Base-by-base conservation (phyloP, 1,140 invertebrate species). In the Trissolcus basalis region DNA sequence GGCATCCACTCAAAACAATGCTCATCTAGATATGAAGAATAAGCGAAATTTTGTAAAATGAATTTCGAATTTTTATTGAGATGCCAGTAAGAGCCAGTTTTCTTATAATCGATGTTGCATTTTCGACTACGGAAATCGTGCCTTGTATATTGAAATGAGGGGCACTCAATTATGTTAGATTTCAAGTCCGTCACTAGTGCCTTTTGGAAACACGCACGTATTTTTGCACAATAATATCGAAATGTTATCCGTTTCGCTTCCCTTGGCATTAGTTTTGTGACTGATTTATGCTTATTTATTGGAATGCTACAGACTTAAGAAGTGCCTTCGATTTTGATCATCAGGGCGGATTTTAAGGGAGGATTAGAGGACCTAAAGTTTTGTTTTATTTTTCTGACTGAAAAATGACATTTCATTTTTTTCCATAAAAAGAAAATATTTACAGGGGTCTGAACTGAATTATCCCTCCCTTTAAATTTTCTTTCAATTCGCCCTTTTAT, bases 61-160 rank as follows among this genome's bases (percentile, higher is more conserved):
- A 27, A 27, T 27, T 27, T 27, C 6, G 19, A 3, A 27, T 55
- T 71, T 76, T 73, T 67, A 85, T 84, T 75, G 75, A 82, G 79
- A 85, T 86, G 85, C 84, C 85, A 86, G 83, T 86, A 83, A 82
- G 80, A 85, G 83, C 83, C 83, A 83, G 85, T 87, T 82, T 81
- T 77, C 70, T 60, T 16, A 16, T 12, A 51, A 33, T 15, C 48
- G 13, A 59, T 65, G 79, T 80, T 81, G 72, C 80, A 83, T 81
- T 81, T 82, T 71, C n/a, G 60, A 82, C n/a, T 85, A 85, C n/a
- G 84, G 77, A 68, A 81, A 85, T 86, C 86, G 86, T 87, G 86
- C 86, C 86, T 87, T 87, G 36, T 48, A 41, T 75, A 56, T 79
- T 80, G 79, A 80, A 77, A 74, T n/a, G 70, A 71, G 59, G 72